Conservation (phyloP, 2,113 vertebrate species). For the Pomatostomus ruficeps region DNA sequence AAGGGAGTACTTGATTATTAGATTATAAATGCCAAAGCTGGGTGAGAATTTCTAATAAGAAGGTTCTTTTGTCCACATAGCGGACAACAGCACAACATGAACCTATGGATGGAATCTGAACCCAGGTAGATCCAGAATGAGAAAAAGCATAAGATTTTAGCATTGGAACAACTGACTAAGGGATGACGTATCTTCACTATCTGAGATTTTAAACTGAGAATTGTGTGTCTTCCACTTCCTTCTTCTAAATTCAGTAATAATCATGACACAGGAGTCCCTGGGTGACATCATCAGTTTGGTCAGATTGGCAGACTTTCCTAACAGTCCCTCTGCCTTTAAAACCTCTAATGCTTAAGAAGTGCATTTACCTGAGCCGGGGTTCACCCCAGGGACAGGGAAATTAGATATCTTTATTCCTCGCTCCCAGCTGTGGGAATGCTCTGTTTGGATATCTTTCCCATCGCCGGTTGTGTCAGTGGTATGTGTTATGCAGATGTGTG, state of each 20-base stretch:
- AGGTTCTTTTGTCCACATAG: background rate
- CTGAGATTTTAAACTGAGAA: background rate
- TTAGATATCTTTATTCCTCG: background rate
- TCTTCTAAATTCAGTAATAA: background rate
- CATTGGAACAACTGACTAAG: background rate
- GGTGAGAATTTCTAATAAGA: background rate
- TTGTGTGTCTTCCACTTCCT: background rate
- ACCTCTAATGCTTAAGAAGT: background rate
- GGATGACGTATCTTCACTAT: background rate
- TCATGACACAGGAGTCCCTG: background rate
- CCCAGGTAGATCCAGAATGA: background rate
- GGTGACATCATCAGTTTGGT: background rate
- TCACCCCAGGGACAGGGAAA: background rate
- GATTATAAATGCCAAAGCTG: background rate
- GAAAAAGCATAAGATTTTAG: background rate
- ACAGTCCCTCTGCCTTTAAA: background rate
- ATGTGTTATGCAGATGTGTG: conserved; percentile 48
- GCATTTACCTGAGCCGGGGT: conserved; percentile 13
- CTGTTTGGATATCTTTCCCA: conserved; percentile 29
- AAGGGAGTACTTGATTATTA: background rate
- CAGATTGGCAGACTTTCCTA: background rate
- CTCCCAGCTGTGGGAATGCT: conserved; percentile 25
- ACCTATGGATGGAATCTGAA: background rate
- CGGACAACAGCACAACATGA: background rate
- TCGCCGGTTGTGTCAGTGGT: background rate